Evolutionary conservation across 2,113 vertebrate genomes (phyloP).

Genomic region (Phylloscopus trochiloides): DNA sequence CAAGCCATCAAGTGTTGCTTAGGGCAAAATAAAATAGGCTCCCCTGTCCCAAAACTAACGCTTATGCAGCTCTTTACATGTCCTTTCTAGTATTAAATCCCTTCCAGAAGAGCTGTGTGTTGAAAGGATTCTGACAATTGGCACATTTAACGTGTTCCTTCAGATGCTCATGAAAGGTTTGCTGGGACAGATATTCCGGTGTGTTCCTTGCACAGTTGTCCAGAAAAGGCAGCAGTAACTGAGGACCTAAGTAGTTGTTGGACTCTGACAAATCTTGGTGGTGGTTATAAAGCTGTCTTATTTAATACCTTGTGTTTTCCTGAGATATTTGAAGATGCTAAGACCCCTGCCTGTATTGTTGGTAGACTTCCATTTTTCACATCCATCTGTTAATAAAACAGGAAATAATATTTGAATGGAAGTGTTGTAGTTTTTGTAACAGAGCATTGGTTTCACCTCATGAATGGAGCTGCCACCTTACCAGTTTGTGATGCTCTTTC

Average conservation of each 20-base stretch:
- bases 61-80: slow-evolving; percentile 36
- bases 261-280: not conserved
- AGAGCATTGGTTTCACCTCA: not conserved
- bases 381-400: not conserved
- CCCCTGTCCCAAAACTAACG: not conserved
- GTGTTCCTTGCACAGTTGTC: not conserved
- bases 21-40: slow-evolving; percentile 44
- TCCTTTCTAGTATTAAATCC: slow-evolving; percentile 45
- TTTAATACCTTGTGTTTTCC: not conserved
- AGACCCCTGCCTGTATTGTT: not conserved
- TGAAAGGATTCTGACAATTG: slow-evolving; percentile 28
- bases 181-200: not conserved
- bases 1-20: slow-evolving; percentile 44
- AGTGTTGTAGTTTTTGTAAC: not conserved
- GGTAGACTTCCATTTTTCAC: slow-evolving; percentile 12
- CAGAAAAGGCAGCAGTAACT: not conserved
- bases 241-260: not conserved
- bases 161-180: not conserved
- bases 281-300: not conserved
- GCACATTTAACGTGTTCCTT: not conserved
- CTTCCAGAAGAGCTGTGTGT: not conserved
- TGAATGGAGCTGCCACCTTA: not conserved
- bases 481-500: not conserved
- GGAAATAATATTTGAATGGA: not conserved
- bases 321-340: not conserved